These are phyloP conservation scores for Anarsia innoxiella DNA, from an alignment of 2,888 invertebrate species.

Conservation along the genomic window DNA sequence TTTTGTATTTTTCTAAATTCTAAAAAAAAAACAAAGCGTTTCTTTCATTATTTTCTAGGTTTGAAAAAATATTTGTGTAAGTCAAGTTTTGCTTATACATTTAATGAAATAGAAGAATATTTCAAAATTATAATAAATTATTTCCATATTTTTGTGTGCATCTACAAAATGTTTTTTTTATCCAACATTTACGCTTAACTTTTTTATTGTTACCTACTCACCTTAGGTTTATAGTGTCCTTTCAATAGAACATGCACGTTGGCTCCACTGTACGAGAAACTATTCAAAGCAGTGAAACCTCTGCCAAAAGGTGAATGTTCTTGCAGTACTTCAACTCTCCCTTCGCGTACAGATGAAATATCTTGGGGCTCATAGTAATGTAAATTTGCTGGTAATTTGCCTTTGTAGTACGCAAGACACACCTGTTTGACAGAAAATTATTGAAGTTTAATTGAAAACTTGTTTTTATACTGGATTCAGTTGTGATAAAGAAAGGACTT, in stretches of 20 bases:
- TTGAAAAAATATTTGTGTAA: background rate
- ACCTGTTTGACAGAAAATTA: no score
- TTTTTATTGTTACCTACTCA: no score
- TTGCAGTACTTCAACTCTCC: conserved; percentile 31
- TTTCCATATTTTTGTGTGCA: no score
- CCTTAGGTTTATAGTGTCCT: conserved; percentile 43
- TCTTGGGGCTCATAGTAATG: conserved; percentile 33
- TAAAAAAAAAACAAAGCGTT: conserved; percentile 22
- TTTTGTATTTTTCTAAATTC: conserved; percentile 36
- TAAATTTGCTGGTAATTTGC: conserved; percentile 36
- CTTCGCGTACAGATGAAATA: conserved; percentile 28
- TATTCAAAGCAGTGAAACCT: conserved; percentile 35
- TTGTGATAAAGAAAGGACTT: no score
- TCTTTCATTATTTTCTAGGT: no score
- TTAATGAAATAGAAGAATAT: no score
- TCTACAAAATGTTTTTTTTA: no score
- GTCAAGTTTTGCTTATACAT: background rate
- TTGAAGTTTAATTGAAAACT: no score
- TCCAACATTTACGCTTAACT: no score
- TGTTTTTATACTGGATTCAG: no score
- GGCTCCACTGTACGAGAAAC: conserved; percentile 37
- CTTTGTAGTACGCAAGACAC: conserved; percentile 38
- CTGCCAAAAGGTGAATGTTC: conserved; percentile 31
- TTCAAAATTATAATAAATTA: no score
- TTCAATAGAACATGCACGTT: conserved; percentile 43